Evolutionary conservation across 2,113 vertebrate species (phyloP), one percentile per base, ranked within the genome.

Genomic region (Oryzias javanicus): DNA sequence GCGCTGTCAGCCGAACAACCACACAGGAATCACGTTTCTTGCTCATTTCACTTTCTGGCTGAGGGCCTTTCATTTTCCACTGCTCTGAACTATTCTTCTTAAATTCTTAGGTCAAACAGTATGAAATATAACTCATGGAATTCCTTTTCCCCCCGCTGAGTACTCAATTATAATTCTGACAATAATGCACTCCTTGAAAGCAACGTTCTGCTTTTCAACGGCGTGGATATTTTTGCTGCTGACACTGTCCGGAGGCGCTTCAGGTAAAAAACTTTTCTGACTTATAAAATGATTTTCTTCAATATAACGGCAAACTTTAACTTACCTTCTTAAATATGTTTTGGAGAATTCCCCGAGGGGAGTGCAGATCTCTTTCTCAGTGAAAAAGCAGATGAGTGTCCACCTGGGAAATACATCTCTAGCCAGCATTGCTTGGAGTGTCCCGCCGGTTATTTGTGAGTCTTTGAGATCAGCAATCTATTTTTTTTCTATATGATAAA

Each of bases 371-470:
- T 68, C 5, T 40, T 27, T 14, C 3, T 57, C 17, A 17, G 4
- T 61, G 49, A 57, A 22, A 76, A 66, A n/a, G 53, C 35, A 25
- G 58, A 83, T 25, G 40, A 74, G 41, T 96, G 94, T 81, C 84
- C 70, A 2, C 65, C 76, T 60, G 93, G 93, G 27, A 83, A 76
- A 51, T 92, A 91, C 76, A 89, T 91, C 58, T 58, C 71, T 1
- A 71, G 87, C 55, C 85, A 89, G 6, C 83, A 89, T 71, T 93
- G 93, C 79, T 72, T 93, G 47, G 90, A 94, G 55, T 95, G 94
- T 48, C 92, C 92, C 0, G 48, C 71, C 1, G 94, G 93, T 17
- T 92, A 91, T 84, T 93, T 92, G 94, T 96, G 88, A 93, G 94
- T 85, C 48, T 35, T 65, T 14, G 59, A 15, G 20, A 52, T 16